A percentile compares a stretch with the other conserved stretches of the same genome.
phyloP scores from a whole-genome alignment of 2,113 vertebrate genomes.

The Narcine bancroftii region DNA sequence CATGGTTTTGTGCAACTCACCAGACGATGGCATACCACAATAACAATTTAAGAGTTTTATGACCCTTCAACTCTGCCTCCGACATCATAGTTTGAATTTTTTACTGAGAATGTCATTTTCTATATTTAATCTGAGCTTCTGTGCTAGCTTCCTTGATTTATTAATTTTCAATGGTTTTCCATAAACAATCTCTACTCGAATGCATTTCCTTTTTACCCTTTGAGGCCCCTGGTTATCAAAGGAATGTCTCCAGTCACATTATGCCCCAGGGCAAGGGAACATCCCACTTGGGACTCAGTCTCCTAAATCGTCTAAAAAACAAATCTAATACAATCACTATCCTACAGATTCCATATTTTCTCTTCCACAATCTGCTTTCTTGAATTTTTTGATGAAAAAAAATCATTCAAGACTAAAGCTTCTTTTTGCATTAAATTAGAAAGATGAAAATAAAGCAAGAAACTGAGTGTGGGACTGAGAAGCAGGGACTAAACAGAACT shows the following conservation, averaged over 20 bases:
- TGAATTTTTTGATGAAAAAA: neutral
- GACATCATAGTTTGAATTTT: conserved; percentile 50
- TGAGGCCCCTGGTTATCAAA: conserved; percentile 40
- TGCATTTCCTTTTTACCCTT: conserved; percentile 45
- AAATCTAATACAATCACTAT: neutral
- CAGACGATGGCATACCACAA: conserved; percentile 41
- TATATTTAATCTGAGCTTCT: conserved; percentile 44
- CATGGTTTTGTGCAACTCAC: conserved; percentile 49
- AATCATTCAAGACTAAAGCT: neutral
- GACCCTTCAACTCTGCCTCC: conserved; percentile 40
- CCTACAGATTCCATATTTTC: neutral
- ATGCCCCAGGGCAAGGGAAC: conserved; percentile 39
- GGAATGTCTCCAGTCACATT: neutral
- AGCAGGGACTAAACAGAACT: neutral
- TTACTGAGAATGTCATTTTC: conserved; percentile 42
- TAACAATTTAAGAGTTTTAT: conserved; percentile 42
- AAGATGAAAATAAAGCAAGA: neutral
- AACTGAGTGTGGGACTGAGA: neutral
- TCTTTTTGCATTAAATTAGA: neutral
- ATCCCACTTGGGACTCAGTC: neutral
- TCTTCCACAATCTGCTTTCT: neutral
- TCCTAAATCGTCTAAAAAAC: neutral
- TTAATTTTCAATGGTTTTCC: conserved; percentile 45
- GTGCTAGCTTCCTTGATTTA: conserved; percentile 46
- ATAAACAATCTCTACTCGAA: conserved; percentile 48